A percentile compares a stretch with the other conserved stretches of the same genome.
phyloP scores from a whole-genome alignment of 1,140 invertebrate species.

The Solenopsis invicta region DNA sequence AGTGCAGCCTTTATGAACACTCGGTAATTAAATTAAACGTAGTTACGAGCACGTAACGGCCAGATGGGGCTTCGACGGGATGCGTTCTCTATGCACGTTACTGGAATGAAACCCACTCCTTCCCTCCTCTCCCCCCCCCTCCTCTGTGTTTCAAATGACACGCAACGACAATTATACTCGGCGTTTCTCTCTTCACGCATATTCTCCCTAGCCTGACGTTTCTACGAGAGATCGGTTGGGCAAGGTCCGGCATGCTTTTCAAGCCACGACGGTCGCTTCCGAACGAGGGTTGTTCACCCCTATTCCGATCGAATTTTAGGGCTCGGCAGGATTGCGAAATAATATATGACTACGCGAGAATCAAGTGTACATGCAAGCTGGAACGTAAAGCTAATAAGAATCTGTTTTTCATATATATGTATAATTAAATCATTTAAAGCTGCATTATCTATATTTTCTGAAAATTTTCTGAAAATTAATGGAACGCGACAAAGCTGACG shows the following conservation, averaged over 20 bases:
- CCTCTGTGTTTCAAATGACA: slow-evolving; percentile 40
- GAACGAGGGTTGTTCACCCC: slow-evolving; percentile 66
- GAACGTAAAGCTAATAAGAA: background rate
- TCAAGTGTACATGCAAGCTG: background rate
- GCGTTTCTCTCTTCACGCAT: slow-evolving; percentile 46
- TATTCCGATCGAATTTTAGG: slow-evolving; percentile 58
- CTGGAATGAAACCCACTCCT: slow-evolving; percentile 19
- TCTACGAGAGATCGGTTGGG: slow-evolving; percentile 65
- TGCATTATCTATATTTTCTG: background rate
- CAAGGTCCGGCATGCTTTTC: slow-evolving; percentile 68
- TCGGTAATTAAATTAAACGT: slow-evolving; percentile 53
- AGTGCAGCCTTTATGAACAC: slow-evolving; percentile 42
- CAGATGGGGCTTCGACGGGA: slow-evolving; percentile 36
- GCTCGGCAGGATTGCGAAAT: slow-evolving; percentile 44
- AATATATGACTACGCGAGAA: slow-evolving; percentile 25
- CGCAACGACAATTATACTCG: slow-evolving; percentile 64
- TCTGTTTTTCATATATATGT: background rate
- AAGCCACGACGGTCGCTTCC: slow-evolving; percentile 50
- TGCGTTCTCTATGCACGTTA: slow-evolving; percentile 25
- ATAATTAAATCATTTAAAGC: background rate
- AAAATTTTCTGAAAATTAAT: slow-evolving; percentile 7
- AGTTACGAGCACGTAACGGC: slow-evolving; percentile 37
- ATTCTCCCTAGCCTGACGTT: slow-evolving; percentile 55
- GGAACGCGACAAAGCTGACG: background rate
- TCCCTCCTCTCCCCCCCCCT: too few relatives aligned